Evolutionary conservation across 2,888 invertebrate genomes (phyloP).

Genomic region (Andrena bucephala): DNA sequence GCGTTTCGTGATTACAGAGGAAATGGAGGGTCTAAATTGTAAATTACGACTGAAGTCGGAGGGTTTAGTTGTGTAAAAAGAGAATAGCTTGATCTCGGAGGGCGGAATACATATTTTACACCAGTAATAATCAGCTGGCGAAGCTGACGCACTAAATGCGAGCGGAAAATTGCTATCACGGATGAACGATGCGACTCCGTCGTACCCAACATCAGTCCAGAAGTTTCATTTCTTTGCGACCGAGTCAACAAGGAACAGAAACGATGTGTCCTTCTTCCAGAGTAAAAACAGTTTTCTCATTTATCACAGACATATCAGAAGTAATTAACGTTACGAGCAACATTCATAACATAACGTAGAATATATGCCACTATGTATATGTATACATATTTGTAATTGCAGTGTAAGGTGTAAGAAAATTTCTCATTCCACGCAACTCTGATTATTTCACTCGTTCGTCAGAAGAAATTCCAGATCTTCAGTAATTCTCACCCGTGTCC

Average conservation of each 20-base stretch:
- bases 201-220: slow-evolving; percentile 1
- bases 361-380: too few relatives aligned
- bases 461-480: not conserved
- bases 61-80: slow-evolving; percentile 37
- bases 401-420: not conserved
- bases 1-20: slow-evolving; percentile 54
- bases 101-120: slow-evolving; percentile 43
- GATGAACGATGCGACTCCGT: slow-evolving; percentile 20
- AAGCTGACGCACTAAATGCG: slow-evolving; percentile 28
- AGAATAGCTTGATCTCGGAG: slow-evolving; percentile 45
- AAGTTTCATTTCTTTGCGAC: not conserved
- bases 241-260: not conserved
- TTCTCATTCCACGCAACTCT: not conserved
- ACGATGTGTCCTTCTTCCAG: not conserved
- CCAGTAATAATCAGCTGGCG: slow-evolving; percentile 33
- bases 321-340: too few relatives aligned
- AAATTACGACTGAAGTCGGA: slow-evolving; percentile 49
- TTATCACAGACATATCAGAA: too few relatives aligned
- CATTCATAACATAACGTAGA: too few relatives aligned
- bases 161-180: slow-evolving; percentile 47
- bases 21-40: slow-evolving; percentile 58
- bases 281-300: too few relatives aligned
- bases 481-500: not conserved
- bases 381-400: too few relatives aligned
- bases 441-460: not conserved